phyloP scores from a whole-genome alignment of 2,113 vertebrate genomes.

The Thinocorus orbignyianus region DNA sequence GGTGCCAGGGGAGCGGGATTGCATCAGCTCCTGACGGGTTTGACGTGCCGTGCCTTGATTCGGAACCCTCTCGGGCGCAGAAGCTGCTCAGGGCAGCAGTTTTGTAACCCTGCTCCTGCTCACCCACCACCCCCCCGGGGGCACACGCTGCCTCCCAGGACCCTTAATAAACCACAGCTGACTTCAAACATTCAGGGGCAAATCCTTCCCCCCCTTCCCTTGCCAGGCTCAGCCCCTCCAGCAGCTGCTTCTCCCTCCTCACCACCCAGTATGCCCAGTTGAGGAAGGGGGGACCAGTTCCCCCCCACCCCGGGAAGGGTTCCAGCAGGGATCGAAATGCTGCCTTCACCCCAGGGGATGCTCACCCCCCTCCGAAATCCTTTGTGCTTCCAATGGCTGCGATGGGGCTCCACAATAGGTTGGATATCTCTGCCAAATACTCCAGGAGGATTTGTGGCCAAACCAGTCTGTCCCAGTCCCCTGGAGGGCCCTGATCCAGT shows the following conservation, averaged over 20 bases:
- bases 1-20: neutral
- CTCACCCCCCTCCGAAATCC: neutral
- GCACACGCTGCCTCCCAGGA: neutral
- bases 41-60: neutral
- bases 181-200: fast-evolving
- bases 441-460: neutral
- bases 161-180: neutral
- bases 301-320: neutral
- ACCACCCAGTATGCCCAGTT: neutral
- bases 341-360: neutral
- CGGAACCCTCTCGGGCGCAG: neutral
- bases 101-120: neutral
- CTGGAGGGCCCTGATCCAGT: fast-evolving
- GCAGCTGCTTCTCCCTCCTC: neutral
- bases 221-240: neutral
- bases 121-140: neutral
- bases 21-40: neutral
- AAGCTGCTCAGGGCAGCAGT: neutral
- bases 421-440: neutral
- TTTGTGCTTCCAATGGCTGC: neutral
- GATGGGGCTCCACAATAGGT: neutral
- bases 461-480: neutral
- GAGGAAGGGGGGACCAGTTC: no score
- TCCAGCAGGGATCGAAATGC: neutral
- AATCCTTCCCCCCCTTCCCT: neutral